Percentiles rank a stretch among this genome's conserved stretches.
phyloP scores from a whole-genome alignment of 2,113 vertebrate species.

The Crocuta crocuta region DNA sequence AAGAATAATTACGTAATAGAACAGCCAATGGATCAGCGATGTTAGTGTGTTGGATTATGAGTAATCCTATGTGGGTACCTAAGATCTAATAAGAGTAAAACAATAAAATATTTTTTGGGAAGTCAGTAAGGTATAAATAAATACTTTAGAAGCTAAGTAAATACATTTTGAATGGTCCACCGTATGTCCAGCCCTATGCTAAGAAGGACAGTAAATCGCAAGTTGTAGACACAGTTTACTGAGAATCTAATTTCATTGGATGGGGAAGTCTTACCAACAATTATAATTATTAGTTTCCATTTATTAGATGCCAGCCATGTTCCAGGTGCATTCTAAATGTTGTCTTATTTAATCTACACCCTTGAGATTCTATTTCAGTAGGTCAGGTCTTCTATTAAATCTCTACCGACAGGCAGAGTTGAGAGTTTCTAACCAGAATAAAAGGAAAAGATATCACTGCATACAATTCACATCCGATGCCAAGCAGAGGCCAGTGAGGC shows the following conservation, averaged over 20 bases:
- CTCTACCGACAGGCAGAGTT: neutral
- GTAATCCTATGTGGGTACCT: neutral
- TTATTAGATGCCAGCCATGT: neutral
- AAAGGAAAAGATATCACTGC: neutral
- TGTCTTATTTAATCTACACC: neutral
- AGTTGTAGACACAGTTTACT: neutral
- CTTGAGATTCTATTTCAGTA: neutral
- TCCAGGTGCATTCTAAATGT: neutral
- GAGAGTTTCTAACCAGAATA: slow-evolving; percentile 1
- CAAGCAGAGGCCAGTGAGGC: neutral
- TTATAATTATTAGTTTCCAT: neutral
- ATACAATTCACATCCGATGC: neutral
- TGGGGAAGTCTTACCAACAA: neutral
- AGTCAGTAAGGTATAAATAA: neutral
- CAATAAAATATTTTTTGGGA: slow-evolving; percentile 45
- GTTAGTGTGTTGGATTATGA: neutral
- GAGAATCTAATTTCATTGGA: neutral
- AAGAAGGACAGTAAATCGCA: neutral
- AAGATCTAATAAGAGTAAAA: neutral
- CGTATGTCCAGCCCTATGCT: neutral
- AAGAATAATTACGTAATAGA: neutral
- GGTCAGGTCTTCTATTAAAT: neutral
- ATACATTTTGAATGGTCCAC: neutral
- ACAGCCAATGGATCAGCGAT: neutral
- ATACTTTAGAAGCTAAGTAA: slow-evolving; percentile 28